A percentile compares a stretch with the other conserved stretches of the same genome.
These are phyloP conservation scores for Coryphaenoides rupestris DNA, from an alignment of 2,113 vertebrate genomes.

Conservation along the genomic window DNA sequence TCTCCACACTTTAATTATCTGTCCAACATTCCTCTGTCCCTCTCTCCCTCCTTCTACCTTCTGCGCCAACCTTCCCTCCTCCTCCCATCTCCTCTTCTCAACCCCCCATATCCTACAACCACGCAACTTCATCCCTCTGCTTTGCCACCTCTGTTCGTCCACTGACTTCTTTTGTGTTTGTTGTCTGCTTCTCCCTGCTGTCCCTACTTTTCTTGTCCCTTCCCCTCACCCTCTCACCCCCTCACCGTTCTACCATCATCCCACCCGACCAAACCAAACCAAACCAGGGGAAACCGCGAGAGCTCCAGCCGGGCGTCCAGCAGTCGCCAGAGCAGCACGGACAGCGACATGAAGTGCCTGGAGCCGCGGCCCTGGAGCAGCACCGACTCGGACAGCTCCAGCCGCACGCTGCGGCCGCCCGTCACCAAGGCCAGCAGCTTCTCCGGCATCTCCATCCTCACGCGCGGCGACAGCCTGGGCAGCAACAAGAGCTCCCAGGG, in stretches of 20 bases:
- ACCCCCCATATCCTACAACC: background rate
- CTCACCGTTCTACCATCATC: constrained; percentile 7
- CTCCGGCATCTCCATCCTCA: constrained; percentile 98
- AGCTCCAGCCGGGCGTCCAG: constrained; percentile 85
- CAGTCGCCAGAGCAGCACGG: constrained; percentile 98
- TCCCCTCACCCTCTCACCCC: no score
- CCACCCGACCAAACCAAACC: constrained; percentile 2
- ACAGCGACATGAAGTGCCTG: constrained; percentile 93
- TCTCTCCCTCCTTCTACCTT: background rate
- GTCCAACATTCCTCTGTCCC: background rate
- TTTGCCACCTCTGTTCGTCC: background rate
- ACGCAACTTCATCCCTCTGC: background rate
- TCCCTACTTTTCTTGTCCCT: background rate
- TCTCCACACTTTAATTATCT: background rate
- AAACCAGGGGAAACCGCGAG: constrained; percentile 85
- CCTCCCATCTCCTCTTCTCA: background rate
- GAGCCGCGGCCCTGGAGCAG: constrained; percentile 98
- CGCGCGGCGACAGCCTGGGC: constrained; percentile 91
- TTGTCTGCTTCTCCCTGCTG: background rate
- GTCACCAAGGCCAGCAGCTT: constrained; percentile 99
- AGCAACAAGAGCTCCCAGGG: constrained; percentile 85
- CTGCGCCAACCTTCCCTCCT: no score
- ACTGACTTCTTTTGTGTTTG: background rate
- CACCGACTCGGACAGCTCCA: constrained; percentile 93
- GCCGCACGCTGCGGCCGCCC: constrained; percentile 85